phyloP scores from a whole-genome alignment of 2,113 vertebrate species.

The Pseudorhombus dupliciocellatus region DNA sequence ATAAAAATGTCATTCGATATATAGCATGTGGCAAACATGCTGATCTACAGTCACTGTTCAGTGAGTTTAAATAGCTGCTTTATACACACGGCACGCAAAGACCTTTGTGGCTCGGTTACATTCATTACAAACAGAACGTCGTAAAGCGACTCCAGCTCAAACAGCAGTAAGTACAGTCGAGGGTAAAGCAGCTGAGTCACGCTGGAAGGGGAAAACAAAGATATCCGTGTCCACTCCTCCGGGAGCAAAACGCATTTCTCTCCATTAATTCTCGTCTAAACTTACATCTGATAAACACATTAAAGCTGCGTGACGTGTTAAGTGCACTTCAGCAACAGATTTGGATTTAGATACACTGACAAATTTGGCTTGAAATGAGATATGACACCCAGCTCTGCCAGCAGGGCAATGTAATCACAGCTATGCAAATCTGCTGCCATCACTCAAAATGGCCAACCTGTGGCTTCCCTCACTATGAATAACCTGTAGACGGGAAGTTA shows the following conservation, averaged over 20 bases:
- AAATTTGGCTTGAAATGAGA: conserved; percentile 55
- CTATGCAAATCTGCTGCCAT: conserved; percentile 58
- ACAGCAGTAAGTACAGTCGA: not conserved
- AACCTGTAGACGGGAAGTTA: conserved; percentile 43
- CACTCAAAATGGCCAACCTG: conserved; percentile 57
- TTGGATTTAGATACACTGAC: conserved; percentile 33
- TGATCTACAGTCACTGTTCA: not conserved
- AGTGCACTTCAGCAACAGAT: conserved; percentile 19
- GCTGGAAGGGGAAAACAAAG: conserved; percentile 4
- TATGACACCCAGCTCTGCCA: conserved; percentile 51
- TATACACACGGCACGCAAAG: conserved; percentile 1
- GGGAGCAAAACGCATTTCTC: conserved; percentile 11
- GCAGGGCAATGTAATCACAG: conserved; percentile 46
- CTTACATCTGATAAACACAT: conserved; percentile 1
- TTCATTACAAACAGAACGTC: conserved; percentile 14
- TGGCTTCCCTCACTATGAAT: conserved; percentile 39
- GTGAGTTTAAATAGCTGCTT: not conserved
- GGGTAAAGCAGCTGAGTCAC: not conserved
- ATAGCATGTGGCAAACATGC: not conserved
- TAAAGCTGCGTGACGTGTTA: not conserved
- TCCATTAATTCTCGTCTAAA: conserved; percentile 27
- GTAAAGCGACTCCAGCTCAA: not conserved
- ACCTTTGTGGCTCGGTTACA: conserved; percentile 27
- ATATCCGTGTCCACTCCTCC: not conserved
- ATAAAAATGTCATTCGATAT: not conserved